Percentiles rank a stretch among this genome's conserved stretches.
Conservation (phyloP, 2,113 vertebrate genomes). For the Peromyscus leucopus region DNA sequence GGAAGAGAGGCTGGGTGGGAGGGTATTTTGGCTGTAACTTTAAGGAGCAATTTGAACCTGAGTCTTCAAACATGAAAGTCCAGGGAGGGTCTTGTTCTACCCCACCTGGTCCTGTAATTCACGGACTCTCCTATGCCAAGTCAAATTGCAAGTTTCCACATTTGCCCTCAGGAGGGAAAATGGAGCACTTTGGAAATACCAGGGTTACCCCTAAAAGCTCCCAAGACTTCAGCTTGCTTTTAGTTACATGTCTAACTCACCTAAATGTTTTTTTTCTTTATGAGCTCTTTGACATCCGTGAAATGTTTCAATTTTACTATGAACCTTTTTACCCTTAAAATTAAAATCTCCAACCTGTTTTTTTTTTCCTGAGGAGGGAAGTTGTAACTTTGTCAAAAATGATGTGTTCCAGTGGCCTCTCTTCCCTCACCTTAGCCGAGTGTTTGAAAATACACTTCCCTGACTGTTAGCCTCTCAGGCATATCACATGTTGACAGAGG, state of each 20-base stretch:
- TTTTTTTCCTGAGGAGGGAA: constrained; percentile 60
- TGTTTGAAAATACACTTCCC: constrained; percentile 43
- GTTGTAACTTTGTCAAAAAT: constrained; percentile 60
- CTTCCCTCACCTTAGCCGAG: background rate
- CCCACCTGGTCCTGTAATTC: constrained; percentile 61
- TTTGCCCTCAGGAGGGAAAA: constrained; percentile 55
- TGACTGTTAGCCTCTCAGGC: constrained; percentile 16
- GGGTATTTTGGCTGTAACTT: constrained; percentile 50
- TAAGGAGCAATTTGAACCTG: constrained; percentile 65
- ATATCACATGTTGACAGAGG: constrained; percentile 45
- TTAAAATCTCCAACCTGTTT: constrained; percentile 40
- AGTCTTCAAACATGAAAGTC: constrained; percentile 62
- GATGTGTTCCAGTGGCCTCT: background rate
- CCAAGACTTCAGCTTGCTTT: background rate
- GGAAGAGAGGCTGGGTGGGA: background rate
- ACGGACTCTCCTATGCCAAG: constrained; percentile 46
- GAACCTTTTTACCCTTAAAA: constrained; percentile 54
- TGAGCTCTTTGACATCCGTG: constrained; percentile 57
- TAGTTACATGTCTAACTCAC: constrained; percentile 17
- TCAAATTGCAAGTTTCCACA: constrained; percentile 66
- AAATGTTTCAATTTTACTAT: constrained; percentile 59
- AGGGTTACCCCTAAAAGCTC: constrained; percentile 24
- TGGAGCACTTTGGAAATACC: constrained; percentile 70
- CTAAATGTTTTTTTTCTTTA: constrained; percentile 64
- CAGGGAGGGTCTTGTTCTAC: constrained; percentile 4